Conservation (phyloP, 2,888 invertebrate genomes). For the Phania funesta region DNA sequence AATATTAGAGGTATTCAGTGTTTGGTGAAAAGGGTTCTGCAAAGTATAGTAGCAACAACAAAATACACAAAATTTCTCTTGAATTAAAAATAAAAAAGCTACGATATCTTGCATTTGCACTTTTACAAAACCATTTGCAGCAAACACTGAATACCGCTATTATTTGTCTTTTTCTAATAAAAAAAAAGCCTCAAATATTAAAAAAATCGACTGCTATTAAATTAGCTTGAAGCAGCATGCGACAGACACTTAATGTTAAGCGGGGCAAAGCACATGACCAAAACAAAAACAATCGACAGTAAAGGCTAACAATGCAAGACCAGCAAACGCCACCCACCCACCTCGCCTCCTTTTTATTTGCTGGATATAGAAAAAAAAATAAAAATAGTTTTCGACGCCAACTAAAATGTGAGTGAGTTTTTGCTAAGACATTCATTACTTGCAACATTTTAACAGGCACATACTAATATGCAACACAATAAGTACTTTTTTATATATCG, state of each 20-base stretch:
- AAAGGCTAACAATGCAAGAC: conserved; percentile 13
- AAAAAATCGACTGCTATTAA: no score
- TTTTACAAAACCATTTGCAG: no score
- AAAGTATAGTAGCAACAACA: no score
- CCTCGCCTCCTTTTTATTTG: conserved; percentile 26
- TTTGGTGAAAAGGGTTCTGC: no score
- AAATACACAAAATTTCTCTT: no score
- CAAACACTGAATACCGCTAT: no score
- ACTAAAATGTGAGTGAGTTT: background rate
- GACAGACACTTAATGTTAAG: conserved; percentile 42
- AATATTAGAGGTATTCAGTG: no score
- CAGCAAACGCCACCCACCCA: conserved; percentile 25
- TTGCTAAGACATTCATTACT: background rate
- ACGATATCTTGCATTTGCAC: no score
- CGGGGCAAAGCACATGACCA: conserved; percentile 52
- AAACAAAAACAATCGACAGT: conserved; percentile 28
- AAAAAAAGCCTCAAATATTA: no score
- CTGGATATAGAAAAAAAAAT: background rate
- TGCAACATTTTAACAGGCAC: conserved; percentile 34
- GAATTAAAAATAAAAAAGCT: no score
- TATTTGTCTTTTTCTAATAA: no score
- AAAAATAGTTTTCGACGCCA: conserved; percentile 24
- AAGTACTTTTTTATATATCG: background rate
- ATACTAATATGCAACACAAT: conserved; percentile 6
- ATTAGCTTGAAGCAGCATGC: conserved; percentile 53